Evolutionary conservation across 1,140 invertebrate species (phyloP).

Genomic region (Trachelipus rathkii): DNA sequence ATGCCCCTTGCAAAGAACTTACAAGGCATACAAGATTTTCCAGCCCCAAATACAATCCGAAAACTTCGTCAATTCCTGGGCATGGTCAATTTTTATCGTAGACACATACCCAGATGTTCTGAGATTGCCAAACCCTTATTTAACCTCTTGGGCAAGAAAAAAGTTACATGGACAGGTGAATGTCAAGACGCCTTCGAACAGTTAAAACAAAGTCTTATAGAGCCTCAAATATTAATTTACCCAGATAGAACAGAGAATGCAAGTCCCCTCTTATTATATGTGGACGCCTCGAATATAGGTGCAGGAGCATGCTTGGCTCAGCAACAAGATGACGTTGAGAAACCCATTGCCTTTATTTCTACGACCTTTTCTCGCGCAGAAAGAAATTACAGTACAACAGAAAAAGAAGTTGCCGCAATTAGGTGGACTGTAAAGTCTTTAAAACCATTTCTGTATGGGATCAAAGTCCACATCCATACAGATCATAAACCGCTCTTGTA

Average conservation of each 20-base stretch:
- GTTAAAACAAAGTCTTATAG: neutral
- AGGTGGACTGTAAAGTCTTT: slow-evolving; percentile 12
- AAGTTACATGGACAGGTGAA: neutral
- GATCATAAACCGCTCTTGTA: slow-evolving; percentile 10
- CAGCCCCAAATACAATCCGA: neutral
- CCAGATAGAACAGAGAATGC: neutral
- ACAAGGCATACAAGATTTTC: neutral
- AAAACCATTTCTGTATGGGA: slow-evolving; percentile 5
- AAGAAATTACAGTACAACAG: neutral
- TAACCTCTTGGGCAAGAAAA: neutral
- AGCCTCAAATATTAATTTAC: neutral
- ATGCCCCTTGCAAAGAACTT: neutral
- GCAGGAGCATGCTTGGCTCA: slow-evolving; percentile 6
- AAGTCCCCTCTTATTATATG: neutral
- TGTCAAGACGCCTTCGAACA: neutral
- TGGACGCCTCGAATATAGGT: slow-evolving; percentile 13
- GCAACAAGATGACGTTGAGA: neutral
- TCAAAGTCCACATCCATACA: neutral
- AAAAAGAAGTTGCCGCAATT: slow-evolving; percentile 4
- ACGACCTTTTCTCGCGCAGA: neutral
- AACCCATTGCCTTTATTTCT: slow-evolving; percentile 18
- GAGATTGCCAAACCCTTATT: slow-evolving; percentile 14
- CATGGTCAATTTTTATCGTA: neutral
- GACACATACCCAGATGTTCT: slow-evolving; percentile 14
- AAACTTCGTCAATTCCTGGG: neutral